Conservation (phyloP, 2,888 invertebrate genomes). For the Melinaea marsaeus region DNA sequence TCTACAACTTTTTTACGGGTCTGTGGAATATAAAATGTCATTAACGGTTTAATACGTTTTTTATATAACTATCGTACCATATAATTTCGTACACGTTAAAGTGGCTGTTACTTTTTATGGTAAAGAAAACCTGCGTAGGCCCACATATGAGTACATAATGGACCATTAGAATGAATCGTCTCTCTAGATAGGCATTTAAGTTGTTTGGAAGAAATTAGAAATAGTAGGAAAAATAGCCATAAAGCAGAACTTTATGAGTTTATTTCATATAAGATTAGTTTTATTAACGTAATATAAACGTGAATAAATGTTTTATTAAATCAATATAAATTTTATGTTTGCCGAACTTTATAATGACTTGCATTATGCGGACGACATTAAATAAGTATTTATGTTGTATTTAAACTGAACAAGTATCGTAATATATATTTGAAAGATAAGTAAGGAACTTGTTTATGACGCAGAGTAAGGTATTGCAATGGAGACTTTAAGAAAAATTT, state of each 20-base stretch:
- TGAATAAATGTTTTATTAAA: conserved; percentile 14
- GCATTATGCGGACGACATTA: no score
- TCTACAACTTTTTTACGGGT: background rate
- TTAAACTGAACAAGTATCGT: no score
- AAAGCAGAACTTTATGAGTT: conserved; percentile 28
- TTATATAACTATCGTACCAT: background rate
- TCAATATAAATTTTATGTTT: conserved; percentile 11
- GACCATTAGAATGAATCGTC: conserved; percentile 23
- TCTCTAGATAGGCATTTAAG: conserved; percentile 16
- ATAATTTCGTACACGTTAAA: conserved; percentile 7
- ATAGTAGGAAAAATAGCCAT: conserved; percentile 30
- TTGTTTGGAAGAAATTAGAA: conserved; percentile 30
- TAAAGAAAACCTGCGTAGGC: conserved; percentile 18
- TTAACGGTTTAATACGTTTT: conserved; percentile 2
- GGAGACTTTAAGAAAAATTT: no score
- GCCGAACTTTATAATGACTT: background rate
- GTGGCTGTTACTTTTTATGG: conserved; percentile 21
- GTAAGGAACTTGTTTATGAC: no score
- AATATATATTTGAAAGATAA: no score
- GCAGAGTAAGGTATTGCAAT: no score
- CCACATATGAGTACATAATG: conserved; percentile 26
- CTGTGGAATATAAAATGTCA: background rate
- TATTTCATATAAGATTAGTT: conserved; percentile 28
- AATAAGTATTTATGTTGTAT: no score
- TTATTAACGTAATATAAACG: conserved; percentile 25